A percentile compares a stretch with the other conserved stretches of the same genome.
Evolutionary conservation across 2,888 invertebrate genomes (phyloP).

Genomic region (Phalera bucephala): DNA sequence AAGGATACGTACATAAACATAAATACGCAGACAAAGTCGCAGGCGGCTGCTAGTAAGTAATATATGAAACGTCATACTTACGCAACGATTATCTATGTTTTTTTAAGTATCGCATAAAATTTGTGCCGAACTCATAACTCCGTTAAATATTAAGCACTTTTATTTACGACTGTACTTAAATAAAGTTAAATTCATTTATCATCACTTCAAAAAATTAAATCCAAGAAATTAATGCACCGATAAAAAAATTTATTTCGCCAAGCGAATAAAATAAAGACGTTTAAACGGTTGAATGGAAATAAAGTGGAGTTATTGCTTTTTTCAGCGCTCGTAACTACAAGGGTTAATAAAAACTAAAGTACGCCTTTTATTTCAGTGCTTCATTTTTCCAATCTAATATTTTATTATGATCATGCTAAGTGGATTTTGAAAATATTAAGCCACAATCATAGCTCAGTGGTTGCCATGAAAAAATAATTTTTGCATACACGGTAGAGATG

Average conservation of each 20-base stretch:
- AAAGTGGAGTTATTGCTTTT: neutral
- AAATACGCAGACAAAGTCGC: too few species aligned
- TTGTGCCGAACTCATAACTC: too few species aligned
- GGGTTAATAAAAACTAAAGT: neutral
- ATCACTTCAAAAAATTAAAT: neutral
- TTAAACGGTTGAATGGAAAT: slow-evolving; percentile 1
- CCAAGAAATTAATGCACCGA: neutral
- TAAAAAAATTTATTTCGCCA: neutral
- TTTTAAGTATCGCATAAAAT: too few species aligned
- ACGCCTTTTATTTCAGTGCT: neutral
- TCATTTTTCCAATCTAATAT: neutral
- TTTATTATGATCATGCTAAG: neutral
- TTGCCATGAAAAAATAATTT: too few species aligned
- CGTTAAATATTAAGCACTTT: too few species aligned
- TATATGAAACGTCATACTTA: too few species aligned
- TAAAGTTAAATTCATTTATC: too few species aligned
- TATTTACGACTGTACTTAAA: too few species aligned
- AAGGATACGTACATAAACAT: too few species aligned
- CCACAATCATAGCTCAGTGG: neutral
- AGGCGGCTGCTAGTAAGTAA: too few species aligned
- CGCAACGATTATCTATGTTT: too few species aligned
- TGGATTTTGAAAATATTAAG: neutral
- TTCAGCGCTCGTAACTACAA: neutral
- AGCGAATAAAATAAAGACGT: slow-evolving; percentile 1
- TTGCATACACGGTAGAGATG: too few species aligned